Conservation (phyloP, 2,113 vertebrate species). For the Girardinichthys multiradiatus region DNA sequence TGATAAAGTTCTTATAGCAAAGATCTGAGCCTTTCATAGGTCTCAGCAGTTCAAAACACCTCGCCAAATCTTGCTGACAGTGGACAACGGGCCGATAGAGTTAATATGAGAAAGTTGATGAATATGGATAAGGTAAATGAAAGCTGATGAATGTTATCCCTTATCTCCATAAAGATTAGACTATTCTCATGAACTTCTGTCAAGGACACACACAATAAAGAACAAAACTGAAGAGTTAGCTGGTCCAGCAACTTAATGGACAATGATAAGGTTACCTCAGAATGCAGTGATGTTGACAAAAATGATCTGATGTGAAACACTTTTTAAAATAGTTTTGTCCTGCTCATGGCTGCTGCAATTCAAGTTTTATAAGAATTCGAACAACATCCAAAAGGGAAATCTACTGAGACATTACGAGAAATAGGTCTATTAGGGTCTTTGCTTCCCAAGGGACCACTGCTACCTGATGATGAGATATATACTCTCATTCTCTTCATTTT, state of each 20-base stretch:
- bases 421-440: conserved; percentile 54
- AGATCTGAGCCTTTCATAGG: conserved; percentile 53
- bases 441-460: conserved; percentile 35
- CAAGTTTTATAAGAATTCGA: conserved; percentile 52
- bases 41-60: conserved; percentile 63
- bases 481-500: conserved; percentile 70
- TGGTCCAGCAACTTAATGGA: conserved; percentile 65
- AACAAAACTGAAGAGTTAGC: conserved; percentile 60
- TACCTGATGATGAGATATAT: conserved; percentile 54
- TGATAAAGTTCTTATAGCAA: conserved; percentile 65
- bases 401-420: conserved; percentile 69
- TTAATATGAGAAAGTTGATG: conserved; percentile 63
- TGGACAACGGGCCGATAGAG: conserved; percentile 38
- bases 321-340: conserved; percentile 33
- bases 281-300: conserved; percentile 40
- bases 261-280: conserved; percentile 68
- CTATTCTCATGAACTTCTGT: conserved; percentile 72
- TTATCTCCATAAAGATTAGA: conserved; percentile 80
- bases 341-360: conserved; percentile 24
- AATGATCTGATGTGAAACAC: conserved; percentile 29
- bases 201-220: conserved; percentile 75
- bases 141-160: conserved; percentile 76
- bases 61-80: conserved; percentile 64
- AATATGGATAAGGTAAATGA: conserved; percentile 78
- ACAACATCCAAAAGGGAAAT: conserved; percentile 54